phyloP scores from a whole-genome alignment of 2,888 invertebrate species.

The Acanthosepion pharaonis region DNA sequence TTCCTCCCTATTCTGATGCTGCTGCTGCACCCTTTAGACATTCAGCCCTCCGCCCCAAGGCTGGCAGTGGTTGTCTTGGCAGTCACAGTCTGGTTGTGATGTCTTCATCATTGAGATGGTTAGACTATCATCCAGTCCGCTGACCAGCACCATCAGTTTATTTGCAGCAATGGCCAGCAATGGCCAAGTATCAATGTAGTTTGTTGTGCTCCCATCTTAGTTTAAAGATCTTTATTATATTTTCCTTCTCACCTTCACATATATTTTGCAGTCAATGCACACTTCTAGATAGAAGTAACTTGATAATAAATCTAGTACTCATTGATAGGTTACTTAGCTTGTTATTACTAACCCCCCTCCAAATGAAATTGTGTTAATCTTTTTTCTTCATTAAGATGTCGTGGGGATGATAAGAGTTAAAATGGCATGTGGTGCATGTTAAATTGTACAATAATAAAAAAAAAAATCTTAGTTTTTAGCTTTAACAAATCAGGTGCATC shows the following conservation, averaged over 20 bases:
- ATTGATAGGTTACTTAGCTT: background rate
- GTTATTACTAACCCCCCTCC: background rate
- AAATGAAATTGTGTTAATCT: background rate
- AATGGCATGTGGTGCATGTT: background rate
- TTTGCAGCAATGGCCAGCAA: background rate
- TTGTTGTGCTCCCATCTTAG: background rate
- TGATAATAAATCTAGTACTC: background rate
- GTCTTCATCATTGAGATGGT: background rate
- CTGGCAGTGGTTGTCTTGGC: background rate
- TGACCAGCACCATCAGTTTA: background rate
- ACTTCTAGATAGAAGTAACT: background rate
- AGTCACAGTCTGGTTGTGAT: background rate
- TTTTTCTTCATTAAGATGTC: background rate
- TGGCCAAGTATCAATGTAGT: background rate
- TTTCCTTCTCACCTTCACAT: background rate
- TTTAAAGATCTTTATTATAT: background rate
- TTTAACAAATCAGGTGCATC: background rate
- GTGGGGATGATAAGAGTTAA: background rate
- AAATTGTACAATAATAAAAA: background rate
- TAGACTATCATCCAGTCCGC: background rate
- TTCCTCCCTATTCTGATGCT: background rate
- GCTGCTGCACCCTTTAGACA: background rate
- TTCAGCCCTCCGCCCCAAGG: background rate
- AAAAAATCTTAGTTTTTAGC: background rate
- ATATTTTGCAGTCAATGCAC: background rate